Conservation (phyloP, 2,888 invertebrate species). For the Eilema griseolum region DNA sequence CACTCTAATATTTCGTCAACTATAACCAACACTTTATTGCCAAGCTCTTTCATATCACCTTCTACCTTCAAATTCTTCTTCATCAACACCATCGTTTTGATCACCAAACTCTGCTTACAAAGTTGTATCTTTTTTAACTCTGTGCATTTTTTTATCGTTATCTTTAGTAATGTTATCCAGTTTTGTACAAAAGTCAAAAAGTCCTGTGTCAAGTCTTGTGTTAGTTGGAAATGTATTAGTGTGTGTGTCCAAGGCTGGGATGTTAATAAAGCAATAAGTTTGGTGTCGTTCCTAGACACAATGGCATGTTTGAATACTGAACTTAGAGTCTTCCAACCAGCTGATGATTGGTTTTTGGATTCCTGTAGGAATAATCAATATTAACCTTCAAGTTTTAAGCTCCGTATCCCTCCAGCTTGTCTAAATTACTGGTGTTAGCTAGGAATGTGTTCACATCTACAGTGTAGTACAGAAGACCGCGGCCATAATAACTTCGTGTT, state of each 20-base stretch:
- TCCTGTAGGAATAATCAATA: slow-evolving; percentile 58
- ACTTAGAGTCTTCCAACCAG: slow-evolving; percentile 77
- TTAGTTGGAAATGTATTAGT: slow-evolving; percentile 77
- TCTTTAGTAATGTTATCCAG: slow-evolving; percentile 74
- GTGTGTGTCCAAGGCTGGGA: slow-evolving; percentile 80
- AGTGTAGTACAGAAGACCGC: too few species aligned
- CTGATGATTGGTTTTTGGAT: slow-evolving; percentile 68
- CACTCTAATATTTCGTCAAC: slow-evolving; percentile 69
- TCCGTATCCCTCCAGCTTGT: background rate
- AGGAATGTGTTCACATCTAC: too few species aligned
- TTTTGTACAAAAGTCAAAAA: slow-evolving; percentile 72
- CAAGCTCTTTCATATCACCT: slow-evolving; percentile 61
- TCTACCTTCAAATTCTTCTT: slow-evolving; percentile 63
- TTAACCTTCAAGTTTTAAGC: background rate
- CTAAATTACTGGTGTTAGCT: too few species aligned
- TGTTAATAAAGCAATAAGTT: slow-evolving; percentile 70
- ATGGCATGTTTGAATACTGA: slow-evolving; percentile 79
- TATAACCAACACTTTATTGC: slow-evolving; percentile 59
- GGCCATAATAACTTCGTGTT: too few species aligned
- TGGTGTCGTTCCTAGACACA: slow-evolving; percentile 69
- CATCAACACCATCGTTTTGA: slow-evolving; percentile 67
- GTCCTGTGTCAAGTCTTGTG: slow-evolving; percentile 69
- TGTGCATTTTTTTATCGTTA: slow-evolving; percentile 67
- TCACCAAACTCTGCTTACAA: slow-evolving; percentile 69
- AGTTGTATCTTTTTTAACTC: slow-evolving; percentile 61